These are phyloP conservation scores for Psilopsiagon aurifrons DNA, from an alignment of 2,113 vertebrate genomes.

Conservation along the genomic window DNA sequence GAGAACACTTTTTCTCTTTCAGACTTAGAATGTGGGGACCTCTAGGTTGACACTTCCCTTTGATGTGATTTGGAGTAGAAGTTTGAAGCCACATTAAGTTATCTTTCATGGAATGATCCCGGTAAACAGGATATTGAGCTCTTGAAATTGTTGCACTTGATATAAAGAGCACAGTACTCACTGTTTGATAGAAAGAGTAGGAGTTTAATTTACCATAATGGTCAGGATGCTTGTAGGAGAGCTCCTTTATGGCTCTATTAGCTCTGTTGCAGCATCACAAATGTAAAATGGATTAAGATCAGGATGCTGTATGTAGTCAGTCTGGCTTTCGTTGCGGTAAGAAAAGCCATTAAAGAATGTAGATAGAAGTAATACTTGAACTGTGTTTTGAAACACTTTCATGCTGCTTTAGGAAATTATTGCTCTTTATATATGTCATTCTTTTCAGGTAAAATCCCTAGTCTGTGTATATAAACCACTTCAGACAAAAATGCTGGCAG, in stretches of 20 bases:
- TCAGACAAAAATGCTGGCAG: neutral
- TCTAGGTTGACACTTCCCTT: neutral
- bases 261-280: neutral
- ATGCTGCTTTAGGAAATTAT: neutral
- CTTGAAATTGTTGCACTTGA: neutral
- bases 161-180: neutral
- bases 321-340: neutral
- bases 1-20: neutral
- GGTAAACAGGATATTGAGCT: neutral
- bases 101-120: neutral
- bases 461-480: neutral
- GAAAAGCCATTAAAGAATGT: neutral
- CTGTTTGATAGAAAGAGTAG: neutral
- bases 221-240: neutral
- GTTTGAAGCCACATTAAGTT: neutral
- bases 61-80: neutral
- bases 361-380: neutral
- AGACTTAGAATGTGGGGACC: neutral
- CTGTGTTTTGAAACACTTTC: neutral
- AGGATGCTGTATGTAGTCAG: neutral
- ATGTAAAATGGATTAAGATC: neutral
- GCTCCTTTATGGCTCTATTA: neutral
- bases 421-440: neutral
- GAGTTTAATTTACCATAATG: neutral
- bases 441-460: neutral